Conservation (phyloP, 2,797 vertebrate genomes). For the Tympanoctomys barrerae region DNA sequence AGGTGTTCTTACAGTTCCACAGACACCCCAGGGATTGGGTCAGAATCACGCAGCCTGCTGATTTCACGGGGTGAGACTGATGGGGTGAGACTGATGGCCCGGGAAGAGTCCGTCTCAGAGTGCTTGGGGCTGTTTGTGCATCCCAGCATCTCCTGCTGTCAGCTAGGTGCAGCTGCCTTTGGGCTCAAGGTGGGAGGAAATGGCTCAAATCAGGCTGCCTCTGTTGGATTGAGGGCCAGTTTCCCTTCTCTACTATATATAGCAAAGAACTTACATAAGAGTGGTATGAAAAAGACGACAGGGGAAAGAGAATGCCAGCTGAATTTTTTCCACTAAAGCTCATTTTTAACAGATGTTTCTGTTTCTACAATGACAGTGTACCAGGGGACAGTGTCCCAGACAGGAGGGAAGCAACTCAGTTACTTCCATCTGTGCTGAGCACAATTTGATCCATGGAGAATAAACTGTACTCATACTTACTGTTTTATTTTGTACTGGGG, state of each 20-base stretch:
- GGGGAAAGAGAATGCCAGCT: conserved; percentile 76
- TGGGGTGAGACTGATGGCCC: background rate
- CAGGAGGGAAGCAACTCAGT: background rate
- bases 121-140: background rate
- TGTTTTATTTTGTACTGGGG: background rate
- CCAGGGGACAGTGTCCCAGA: conserved; percentile 50
- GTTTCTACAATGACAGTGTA: conserved; percentile 77
- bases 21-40: background rate
- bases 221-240: conserved; percentile 30
- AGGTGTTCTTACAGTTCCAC: conserved; percentile 42
- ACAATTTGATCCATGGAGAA: conserved; percentile 3
- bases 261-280: conserved; percentile 79
- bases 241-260: conserved; percentile 80
- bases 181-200: background rate
- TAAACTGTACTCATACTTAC: background rate
- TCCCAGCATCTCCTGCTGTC: rapidly evolving
- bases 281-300: conserved; percentile 68
- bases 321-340: conserved; percentile 88
- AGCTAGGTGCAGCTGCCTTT: background rate
- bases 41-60: conserved; percentile 6
- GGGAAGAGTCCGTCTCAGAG: background rate
- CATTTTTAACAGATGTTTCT: conserved; percentile 86
- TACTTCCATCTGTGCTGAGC: background rate
- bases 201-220: background rate
- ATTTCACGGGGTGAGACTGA: background rate